These are phyloP conservation scores for Sinocyclocheilus grahami DNA, from an alignment of 2,113 vertebrate species.

Conservation along the genomic window DNA sequence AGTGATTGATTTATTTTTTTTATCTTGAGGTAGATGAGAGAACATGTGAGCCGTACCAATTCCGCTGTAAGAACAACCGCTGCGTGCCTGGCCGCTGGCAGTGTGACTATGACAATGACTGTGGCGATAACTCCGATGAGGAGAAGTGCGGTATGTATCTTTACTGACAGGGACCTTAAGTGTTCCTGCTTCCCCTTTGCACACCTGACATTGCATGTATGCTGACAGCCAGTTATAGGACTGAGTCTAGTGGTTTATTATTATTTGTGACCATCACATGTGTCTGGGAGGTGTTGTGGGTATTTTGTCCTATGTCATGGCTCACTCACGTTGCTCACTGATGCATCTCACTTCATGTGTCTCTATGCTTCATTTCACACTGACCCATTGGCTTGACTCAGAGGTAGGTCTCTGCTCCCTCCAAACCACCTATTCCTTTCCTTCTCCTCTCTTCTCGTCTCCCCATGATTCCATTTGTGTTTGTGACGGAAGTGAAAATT, in stretches of 20 bases:
- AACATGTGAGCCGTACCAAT: slow-evolving; percentile 96
- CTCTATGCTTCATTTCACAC: slow-evolving; percentile 92
- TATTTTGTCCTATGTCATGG: slow-evolving; percentile 44
- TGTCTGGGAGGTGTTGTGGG: slow-evolving; percentile 15
- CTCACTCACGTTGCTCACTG: slow-evolving; percentile 56
- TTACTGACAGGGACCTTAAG: not conserved
- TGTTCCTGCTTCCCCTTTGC: not conserved
- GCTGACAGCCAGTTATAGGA: not conserved
- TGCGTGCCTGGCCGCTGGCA: slow-evolving; percentile 97
- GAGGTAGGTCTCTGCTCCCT: slow-evolving; percentile 88
- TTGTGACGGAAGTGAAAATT: slow-evolving; percentile 28
- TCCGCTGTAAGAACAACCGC: slow-evolving; percentile 97
- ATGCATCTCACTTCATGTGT: slow-evolving; percentile 90
- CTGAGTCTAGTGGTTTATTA: slow-evolving; percentile 33
- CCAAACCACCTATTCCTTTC: slow-evolving; percentile 43
- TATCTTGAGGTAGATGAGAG: slow-evolving; percentile 79
- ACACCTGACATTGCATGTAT: not conserved
- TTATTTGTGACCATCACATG: slow-evolving; percentile 13
- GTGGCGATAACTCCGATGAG: slow-evolving; percentile 95
- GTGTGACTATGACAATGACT: slow-evolving; percentile 97
- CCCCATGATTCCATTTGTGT: slow-evolving; percentile 13
- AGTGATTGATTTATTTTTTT: not conserved
- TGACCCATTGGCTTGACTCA: slow-evolving; percentile 86
- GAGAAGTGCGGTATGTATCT: slow-evolving; percentile 90
- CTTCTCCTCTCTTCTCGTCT: slow-evolving; percentile 3